Evolutionary conservation across 2,113 vertebrate genomes (phyloP).

Genomic region (Regulus satrapa): DNA sequence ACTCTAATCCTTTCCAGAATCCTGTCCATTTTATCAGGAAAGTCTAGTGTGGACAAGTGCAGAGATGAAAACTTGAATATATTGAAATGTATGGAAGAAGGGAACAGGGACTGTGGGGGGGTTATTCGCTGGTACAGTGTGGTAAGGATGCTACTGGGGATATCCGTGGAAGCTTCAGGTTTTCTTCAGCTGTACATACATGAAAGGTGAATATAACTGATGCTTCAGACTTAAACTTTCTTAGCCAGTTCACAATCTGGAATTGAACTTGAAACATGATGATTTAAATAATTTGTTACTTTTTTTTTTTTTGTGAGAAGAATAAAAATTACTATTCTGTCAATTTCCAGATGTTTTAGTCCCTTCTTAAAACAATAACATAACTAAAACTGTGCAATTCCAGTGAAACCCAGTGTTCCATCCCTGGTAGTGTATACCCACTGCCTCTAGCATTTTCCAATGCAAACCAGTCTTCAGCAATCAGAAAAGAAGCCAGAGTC

Average conservation of each 20-base stretch:
- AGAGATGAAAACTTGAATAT: not conserved
- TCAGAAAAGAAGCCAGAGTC: not conserved
- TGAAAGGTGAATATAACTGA: not conserved
- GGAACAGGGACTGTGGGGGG: fast-evolving
- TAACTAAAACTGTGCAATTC: not conserved
- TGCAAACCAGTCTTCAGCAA: not conserved
- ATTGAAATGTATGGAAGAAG: not conserved
- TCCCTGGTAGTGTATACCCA: not conserved
- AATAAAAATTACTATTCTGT: not conserved
- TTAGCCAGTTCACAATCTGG: not conserved
- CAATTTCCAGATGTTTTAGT: not conserved
- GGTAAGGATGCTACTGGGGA: not conserved
- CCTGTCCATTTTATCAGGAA: not conserved
- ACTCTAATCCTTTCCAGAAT: not conserved
- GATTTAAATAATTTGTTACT: not conserved
- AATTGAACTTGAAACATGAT: not conserved
- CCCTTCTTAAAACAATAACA: not conserved
- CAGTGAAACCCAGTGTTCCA: not conserved
- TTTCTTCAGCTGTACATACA: not conserved
- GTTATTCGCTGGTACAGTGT: not conserved
- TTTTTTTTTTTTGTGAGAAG: not conserved
- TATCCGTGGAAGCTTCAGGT: not conserved
- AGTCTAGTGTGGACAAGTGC: not conserved
- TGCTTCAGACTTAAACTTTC: not conserved
- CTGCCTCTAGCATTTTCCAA: not conserved